A percentile compares a stretch with the other conserved stretches of the same genome.
Conservation (phyloP, 2,888 invertebrate species). For the Netelia melanura region DNA sequence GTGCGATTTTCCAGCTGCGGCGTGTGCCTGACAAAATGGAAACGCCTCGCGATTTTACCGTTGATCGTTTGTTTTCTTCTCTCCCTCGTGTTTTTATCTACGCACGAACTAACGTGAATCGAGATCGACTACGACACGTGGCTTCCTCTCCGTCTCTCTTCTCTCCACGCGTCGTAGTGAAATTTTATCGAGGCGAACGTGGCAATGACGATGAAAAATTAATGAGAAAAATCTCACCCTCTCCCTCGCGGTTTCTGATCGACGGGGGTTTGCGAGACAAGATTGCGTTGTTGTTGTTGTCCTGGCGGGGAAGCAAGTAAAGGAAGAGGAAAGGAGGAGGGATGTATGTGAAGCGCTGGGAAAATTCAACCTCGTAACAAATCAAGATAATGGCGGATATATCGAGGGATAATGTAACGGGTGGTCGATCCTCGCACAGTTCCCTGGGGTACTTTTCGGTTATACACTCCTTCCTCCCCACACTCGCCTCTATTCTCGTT, state of each 20-base stretch:
- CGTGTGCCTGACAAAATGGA: neutral
- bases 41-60: neutral
- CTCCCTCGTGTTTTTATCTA: neutral
- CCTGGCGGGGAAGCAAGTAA: neutral
- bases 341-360: neutral
- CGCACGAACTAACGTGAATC: neutral
- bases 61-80: neutral
- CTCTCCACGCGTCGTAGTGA: neutral
- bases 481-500: neutral
- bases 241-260: no score
- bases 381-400: constrained; percentile 84
- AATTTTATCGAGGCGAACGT: neutral
- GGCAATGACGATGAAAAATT: constrained; percentile 50
- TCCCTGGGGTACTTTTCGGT: constrained; percentile 77
- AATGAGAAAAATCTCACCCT: constrained; percentile 32
- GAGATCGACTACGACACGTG: constrained; percentile 31
- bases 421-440: constrained; percentile 79
- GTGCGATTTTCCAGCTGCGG: constrained; percentile 30
- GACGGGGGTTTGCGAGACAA: neutral
- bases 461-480: constrained; percentile 71
- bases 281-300: neutral
- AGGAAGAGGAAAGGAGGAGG: neutral
- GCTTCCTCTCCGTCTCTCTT: neutral
- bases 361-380: constrained; percentile 71
- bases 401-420: constrained; percentile 81